Percentiles rank a stretch among this genome's conserved stretches.
Evolutionary conservation across 2,113 vertebrate species (phyloP).

Genomic region (human): GRCh38 chrX:135741001-135741500

Average conservation of each 20-base stretch:
- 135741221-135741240: rapidly evolving
- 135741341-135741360: too few relatives aligned
- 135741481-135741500: neutral
- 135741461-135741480: neutral
- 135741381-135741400: neutral
- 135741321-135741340: too few relatives aligned
- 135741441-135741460: neutral
- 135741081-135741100: neutral
- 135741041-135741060: rapidly evolving
- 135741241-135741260: too few relatives aligned
- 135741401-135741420: neutral
- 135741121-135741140: neutral
- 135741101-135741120: neutral
- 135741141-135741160: neutral
- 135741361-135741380: neutral
- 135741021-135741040: neutral
- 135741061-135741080: neutral
- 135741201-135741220: neutral
- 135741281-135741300: neutral
- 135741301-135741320: neutral
- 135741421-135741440: rapidly evolving
- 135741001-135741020: neutral
- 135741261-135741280: neutral
- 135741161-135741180: neutral
- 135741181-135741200: neutral